phyloP scores from a whole-genome alignment of 2,797 vertebrate genomes.

The Coracias cyanogaster region DNA sequence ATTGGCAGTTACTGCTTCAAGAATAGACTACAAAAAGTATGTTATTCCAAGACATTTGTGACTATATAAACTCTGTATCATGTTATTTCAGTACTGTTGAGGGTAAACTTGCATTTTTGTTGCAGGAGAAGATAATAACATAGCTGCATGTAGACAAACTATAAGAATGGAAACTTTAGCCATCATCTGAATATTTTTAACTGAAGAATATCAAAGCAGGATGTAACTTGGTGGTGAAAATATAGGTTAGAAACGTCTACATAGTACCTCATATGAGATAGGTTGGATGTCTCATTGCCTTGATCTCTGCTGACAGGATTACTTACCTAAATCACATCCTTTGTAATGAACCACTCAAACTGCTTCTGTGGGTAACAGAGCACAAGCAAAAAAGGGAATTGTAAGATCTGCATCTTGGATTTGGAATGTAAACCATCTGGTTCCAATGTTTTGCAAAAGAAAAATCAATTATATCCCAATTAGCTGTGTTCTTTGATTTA shows the following conservation, averaged over 20 bases:
- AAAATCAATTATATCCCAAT: neutral
- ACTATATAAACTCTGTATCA: neutral
- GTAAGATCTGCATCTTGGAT: neutral
- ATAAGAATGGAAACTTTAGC: neutral
- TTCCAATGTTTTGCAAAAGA: neutral
- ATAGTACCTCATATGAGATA: neutral
- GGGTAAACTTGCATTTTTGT: neutral
- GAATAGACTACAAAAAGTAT: neutral
- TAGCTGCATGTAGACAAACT: accelerated
- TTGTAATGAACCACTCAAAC: neutral
- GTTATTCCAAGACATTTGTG: neutral
- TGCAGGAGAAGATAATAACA: neutral
- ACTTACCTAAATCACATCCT: neutral
- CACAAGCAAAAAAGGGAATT: neutral
- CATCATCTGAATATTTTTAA: neutral
- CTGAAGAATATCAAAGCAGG: neutral
- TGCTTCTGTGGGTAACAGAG: neutral
- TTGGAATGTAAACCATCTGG: neutral
- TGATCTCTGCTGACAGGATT: neutral
- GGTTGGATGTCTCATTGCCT: neutral
- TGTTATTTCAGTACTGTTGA: neutral
- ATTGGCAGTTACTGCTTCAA: neutral
- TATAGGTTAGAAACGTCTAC: neutral
- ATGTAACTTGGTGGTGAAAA: neutral
- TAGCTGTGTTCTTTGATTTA: neutral